phyloP scores from a whole-genome alignment of 2,888 invertebrate genomes.

The Salpingus planirostris region DNA sequence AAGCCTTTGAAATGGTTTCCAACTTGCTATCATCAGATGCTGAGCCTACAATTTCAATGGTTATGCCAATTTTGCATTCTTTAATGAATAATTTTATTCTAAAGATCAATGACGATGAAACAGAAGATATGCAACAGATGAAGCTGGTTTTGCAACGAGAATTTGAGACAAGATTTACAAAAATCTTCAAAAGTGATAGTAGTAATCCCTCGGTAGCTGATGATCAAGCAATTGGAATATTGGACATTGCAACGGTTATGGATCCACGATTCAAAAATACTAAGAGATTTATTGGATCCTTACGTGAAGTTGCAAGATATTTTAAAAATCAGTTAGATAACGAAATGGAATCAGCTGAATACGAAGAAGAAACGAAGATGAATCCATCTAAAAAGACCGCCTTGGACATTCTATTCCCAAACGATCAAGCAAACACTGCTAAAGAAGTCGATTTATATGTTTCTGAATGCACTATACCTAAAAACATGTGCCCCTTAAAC shows the following conservation, averaged over 20 bases:
- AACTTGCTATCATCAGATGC: slow-evolving; percentile 3
- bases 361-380: no score
- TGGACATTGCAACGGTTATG: slow-evolving; percentile 10
- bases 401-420: slow-evolving; percentile 5
- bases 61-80: slow-evolving; percentile 4
- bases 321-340: no score
- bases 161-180: slow-evolving; percentile 2
- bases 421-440: not conserved
- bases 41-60: slow-evolving; percentile 8
- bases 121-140: not conserved
- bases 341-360: no score
- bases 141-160: not conserved
- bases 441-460: slow-evolving; percentile 11
- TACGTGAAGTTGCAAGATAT: no score
- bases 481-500: slow-evolving; percentile 3
- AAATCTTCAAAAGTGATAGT: not conserved
- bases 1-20: slow-evolving; percentile 9
- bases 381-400: slow-evolving; percentile 7
- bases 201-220: no score
- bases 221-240: slow-evolving; percentile 3
- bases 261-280: slow-evolving; percentile 14
- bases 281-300: slow-evolving; percentile 10
- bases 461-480: slow-evolving; percentile 1
- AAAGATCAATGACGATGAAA: slow-evolving; percentile 1
- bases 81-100: slow-evolving; percentile 6